phyloP scores from a whole-genome alignment of 1,140 invertebrate genomes.

The Penaeus vannamei region DNA sequence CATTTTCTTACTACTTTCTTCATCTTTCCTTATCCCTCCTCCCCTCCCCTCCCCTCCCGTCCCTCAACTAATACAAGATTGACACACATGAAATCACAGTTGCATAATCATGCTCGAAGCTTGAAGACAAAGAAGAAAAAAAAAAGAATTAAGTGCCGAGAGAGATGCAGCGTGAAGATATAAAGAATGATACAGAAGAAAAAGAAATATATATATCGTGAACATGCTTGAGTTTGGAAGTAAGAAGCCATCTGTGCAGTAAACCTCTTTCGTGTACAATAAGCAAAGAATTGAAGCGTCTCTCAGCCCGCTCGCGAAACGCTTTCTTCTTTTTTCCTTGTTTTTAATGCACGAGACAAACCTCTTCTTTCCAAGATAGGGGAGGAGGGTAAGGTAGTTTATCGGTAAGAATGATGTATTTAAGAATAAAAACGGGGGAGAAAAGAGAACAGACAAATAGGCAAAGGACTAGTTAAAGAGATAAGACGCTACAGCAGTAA shows the following conservation, averaged over 20 bases:
- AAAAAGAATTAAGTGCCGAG: neutral
- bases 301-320: too few species aligned
- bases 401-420: neutral
- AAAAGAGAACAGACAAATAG: neutral
- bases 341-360: constrained; percentile 47
- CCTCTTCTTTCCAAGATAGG: constrained; percentile 57
- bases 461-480: too few species aligned
- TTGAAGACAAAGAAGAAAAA: neutral
- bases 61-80: too few species aligned
- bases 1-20: too few species aligned
- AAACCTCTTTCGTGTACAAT: constrained; percentile 9
- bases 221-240: constrained; percentile 46
- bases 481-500: too few species aligned
- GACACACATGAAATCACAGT: too few species aligned
- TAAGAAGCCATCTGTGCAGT: constrained; percentile 59
- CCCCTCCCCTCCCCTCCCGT: too few species aligned
- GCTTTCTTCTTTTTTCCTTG: neutral
- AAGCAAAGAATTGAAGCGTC: neutral
- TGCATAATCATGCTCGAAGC: too few species aligned
- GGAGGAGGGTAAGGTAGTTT: constrained; percentile 2
- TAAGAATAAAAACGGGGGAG: neutral
- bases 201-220: neutral
- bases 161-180: neutral
- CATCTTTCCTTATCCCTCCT: too few species aligned
- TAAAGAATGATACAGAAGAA: neutral